A percentile compares a stretch with the other conserved stretches of the same genome.
phyloP scores from a whole-genome alignment of 2,113 vertebrate species.

The Amia ocellicauda region DNA sequence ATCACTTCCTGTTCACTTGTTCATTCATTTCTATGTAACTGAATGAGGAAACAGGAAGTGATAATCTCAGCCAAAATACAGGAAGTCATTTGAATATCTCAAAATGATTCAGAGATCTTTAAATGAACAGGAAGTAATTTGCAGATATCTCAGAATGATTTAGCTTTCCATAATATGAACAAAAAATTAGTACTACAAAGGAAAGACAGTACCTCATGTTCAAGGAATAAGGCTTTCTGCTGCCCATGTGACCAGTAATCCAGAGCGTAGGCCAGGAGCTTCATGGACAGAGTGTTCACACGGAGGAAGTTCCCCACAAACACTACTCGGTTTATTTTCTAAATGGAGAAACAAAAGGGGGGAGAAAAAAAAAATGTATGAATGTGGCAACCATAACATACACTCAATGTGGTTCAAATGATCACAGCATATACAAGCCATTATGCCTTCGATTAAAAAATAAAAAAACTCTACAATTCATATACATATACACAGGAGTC shows the following conservation, averaged over 20 bases:
- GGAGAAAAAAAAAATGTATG: neutral
- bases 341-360: constrained; percentile 27
- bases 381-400: neutral
- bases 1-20: too few species aligned
- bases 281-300: constrained; percentile 97
- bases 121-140: too few species aligned
- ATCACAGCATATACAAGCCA: neutral
- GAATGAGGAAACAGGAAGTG: too few species aligned
- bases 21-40: too few species aligned
- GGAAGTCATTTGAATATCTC: too few species aligned
- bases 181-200: too few species aligned
- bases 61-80: too few species aligned
- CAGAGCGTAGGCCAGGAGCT: constrained; percentile 84
- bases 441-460: neutral
- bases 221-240: constrained; percentile 75
- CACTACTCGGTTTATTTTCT: constrained; percentile 82
- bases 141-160: too few species aligned
- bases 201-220: constrained; percentile 68
- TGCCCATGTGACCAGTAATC: constrained; percentile 82
- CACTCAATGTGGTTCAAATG: neutral
- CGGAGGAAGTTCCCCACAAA: constrained; percentile 97
- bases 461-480: too few species aligned
- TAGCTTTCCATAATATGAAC: too few species aligned
- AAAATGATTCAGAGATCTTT: too few species aligned
- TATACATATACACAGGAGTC: neutral